A percentile compares a stretch with the other conserved stretches of the same genome.
Evolutionary conservation across 2,797 vertebrate genomes (phyloP).

Genomic region (Acanthurus lineatus): DNA sequence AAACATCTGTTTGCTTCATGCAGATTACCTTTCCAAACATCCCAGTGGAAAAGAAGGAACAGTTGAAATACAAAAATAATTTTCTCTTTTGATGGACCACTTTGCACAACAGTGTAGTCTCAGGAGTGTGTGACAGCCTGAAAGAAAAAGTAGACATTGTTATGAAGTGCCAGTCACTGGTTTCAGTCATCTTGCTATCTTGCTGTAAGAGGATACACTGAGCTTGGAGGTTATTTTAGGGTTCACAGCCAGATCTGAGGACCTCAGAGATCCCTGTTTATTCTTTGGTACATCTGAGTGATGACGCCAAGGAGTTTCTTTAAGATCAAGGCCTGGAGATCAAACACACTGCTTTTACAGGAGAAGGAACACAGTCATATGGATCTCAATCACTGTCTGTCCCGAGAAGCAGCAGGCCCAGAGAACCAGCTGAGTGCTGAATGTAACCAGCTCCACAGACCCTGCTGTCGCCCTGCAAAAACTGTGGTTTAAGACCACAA

Average conservation of each 20-base stretch:
- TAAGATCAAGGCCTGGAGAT: constrained; percentile 77
- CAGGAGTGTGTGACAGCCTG: constrained; percentile 20
- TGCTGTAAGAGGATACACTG: constrained; percentile 72
- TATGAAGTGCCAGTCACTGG: constrained; percentile 68
- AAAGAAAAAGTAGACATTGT: constrained; percentile 55
- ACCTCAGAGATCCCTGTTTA: constrained; percentile 67
- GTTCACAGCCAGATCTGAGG: constrained; percentile 74
- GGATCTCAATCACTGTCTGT: constrained; percentile 69
- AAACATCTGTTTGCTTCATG: constrained; percentile 24
- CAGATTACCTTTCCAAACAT: constrained; percentile 7
- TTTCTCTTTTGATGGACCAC: constrained; percentile 28
- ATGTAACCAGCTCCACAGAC: constrained; percentile 30
- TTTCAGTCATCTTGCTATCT: constrained; percentile 61
- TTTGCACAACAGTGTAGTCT: constrained; percentile 35
- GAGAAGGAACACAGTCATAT: constrained; percentile 36
- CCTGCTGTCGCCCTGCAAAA: constrained; percentile 6
- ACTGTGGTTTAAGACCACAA: constrained; percentile 12
- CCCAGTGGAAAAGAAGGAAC: constrained; percentile 7
- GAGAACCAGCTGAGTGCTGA: constrained; percentile 33
- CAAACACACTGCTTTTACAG: constrained; percentile 61
- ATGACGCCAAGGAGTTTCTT: constrained; percentile 76
- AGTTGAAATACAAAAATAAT: constrained; percentile 27
- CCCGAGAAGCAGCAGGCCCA: constrained; percentile 20
- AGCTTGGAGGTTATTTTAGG: constrained; percentile 69
- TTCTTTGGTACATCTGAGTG: constrained; percentile 65